Base-by-base conservation (phyloP, 2,113 vertebrate species). In the Phainopepla nitens region DNA sequence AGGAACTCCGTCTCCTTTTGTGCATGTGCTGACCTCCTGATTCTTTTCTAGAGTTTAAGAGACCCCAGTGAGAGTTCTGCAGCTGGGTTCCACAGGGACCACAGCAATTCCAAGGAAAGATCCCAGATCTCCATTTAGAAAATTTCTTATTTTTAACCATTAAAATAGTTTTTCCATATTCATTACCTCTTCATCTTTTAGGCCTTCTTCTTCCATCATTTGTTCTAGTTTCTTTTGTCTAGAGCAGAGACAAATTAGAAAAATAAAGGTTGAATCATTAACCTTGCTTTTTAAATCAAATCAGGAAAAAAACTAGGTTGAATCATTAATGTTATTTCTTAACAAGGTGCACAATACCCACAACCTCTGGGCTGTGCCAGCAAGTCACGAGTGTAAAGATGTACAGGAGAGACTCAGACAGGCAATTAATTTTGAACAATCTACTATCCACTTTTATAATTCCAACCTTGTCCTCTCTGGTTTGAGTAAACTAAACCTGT, bases 141-240 rank as follows among this genome's bases (percentile, higher is more conserved):
- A 56, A 69, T 50, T 39, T 36, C 19, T 23, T 8, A 20, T 15
- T 42, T 64, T 90, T 75, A 68, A 70, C 20, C 33, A 79, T 14
- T 31, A 60, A 33, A 18, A 28, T 28, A 28, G 22, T 31, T 68
- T 93, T 31, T 47, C 50, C 61, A 11, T 11, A 49, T 78, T 75
- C 65, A 85, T 97, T 98, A 99, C 99, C 98, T 99, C 99, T 97
- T 99, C 99, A 95, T 99, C 99, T 88, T 98, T 98, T 64, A 99
- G 97, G 76, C 99, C 99, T 97, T 99, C 99, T 95, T 99, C 99
- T 95, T 99, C 99, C 99, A 99, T 99, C 96, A 99, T 99, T 83
- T 99, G 99, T 97, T 99, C 99, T 70, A 99, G 96, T 94, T 99
- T 99, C 97, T 99, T 99, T 96, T 99, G 99, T 93, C 99, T 99